A percentile compares a stretch with the other conserved stretches of the same genome.
Conservation (phyloP, 1,140 invertebrate genomes). For the Penaeus chinensis region DNA sequence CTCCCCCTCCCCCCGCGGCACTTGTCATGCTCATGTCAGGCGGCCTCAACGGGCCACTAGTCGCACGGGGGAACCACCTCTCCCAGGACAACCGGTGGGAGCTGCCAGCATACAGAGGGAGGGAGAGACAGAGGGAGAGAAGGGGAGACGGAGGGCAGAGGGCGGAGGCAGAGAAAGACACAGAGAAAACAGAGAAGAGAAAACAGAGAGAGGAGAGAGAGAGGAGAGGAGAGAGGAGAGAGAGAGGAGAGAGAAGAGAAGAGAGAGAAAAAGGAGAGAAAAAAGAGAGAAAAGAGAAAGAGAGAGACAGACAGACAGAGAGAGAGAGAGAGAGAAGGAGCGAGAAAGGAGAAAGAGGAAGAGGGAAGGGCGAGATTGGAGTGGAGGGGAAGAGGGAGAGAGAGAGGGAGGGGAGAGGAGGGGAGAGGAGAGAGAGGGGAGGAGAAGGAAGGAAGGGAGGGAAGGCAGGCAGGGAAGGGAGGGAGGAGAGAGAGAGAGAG, state of each 20-base stretch:
- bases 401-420: too few relatives aligned
- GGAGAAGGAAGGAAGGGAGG: too few relatives aligned
- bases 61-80: slow-evolving; percentile 31
- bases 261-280: too few relatives aligned
- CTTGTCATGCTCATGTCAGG: slow-evolving; percentile 15
- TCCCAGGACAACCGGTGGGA: slow-evolving; percentile 37
- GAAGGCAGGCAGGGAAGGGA: too few relatives aligned
- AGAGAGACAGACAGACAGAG: not conserved
- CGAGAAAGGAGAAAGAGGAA: too few relatives aligned
- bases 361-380: too few relatives aligned
- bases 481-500: too few relatives aligned
- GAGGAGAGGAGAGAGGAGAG: not conserved
- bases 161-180: not conserved
- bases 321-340: not conserved
- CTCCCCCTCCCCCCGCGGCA: not conserved
- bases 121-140: too few relatives aligned
- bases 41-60: slow-evolving; percentile 24
- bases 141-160: not conserved
- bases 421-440: too few relatives aligned
- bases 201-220: not conserved
- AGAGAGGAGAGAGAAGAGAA: not conserved
- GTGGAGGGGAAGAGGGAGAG: too few relatives aligned
- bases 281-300: too few relatives aligned
- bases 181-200: not conserved
- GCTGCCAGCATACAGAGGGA: slow-evolving; percentile 33